phyloP scores from a whole-genome alignment of 2,113 vertebrate genomes.

The Menidia beryllina region DNA sequence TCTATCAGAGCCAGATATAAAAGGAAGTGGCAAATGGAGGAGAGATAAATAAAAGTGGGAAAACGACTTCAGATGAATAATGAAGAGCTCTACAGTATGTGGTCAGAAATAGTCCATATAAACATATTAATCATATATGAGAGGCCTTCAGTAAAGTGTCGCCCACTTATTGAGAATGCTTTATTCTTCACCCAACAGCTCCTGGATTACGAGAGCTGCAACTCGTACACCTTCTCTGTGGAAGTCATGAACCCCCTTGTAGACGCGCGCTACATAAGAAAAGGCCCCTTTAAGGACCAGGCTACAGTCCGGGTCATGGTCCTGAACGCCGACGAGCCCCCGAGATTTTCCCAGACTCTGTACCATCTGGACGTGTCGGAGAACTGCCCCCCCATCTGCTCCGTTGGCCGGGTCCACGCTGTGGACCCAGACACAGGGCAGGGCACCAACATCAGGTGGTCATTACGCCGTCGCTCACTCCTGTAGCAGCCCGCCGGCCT shows the following conservation, averaged over 20 bases:
- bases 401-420: conserved; percentile 84
- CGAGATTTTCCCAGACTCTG: conserved; percentile 83
- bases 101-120: conserved; percentile 7
- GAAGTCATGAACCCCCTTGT: conserved; percentile 88
- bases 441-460: conserved; percentile 85
- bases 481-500: background rate
- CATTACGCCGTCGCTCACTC: conserved; percentile 1
- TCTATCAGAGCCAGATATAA: conserved; percentile 5
- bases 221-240: conserved; percentile 87
- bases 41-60: conserved; percentile 24
- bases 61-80: conserved; percentile 17
- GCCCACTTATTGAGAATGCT: background rate
- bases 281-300: conserved; percentile 89
- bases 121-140: conserved; percentile 35
- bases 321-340: conserved; percentile 89
- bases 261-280: conserved; percentile 86
- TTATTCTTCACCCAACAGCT: conserved; percentile 70
- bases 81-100: conserved; percentile 2
- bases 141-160: conserved; percentile 15
- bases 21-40: conserved; percentile 15
- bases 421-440: conserved; percentile 88
- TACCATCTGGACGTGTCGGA: conserved; percentile 87
- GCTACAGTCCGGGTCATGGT: conserved; percentile 86
- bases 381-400: conserved; percentile 84
- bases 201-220: conserved; percentile 87